Evolutionary conservation across 2,888 invertebrate genomes (phyloP), one percentile per base, ranked within the genome.

Genomic region (Cephalotes varians): DNA sequence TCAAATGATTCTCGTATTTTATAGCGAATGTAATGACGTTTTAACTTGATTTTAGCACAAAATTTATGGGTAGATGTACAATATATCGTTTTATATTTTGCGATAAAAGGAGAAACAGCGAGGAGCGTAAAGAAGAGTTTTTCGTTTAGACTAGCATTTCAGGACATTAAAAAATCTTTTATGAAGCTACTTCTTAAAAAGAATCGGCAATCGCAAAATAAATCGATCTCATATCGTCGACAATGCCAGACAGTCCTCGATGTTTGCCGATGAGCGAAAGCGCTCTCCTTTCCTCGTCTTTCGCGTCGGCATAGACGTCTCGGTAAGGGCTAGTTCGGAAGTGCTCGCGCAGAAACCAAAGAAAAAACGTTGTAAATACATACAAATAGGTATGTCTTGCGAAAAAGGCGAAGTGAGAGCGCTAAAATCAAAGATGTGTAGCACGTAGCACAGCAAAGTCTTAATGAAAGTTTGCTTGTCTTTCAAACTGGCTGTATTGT

Each of bases 361-460:
- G 18, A 51, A 34, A 18, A 79, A 58, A 79, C 54, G 54, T 82
- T 67, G 54, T 51, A 83, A 34, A 71, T 67, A 77, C 56, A 64
- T 18, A 82, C 28, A 76, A 65, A 67, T 69, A 79, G 21, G 25
- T 79, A 69, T 69, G 69, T 74, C 31, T 81, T 86, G 87, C 86
- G 85, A 86, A 81, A 81, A 83, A 86, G 87, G 87, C 88, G 72
- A 86, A 87, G 85, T 83, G 83, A 85, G 82, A 87, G 81, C 82
- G 81, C 64, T 80, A 80, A 85, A 85, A 85, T 83, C 71, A 85
- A 85, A 85, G 79, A 83, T 60, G 83, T 83, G 76, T 73, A 85
- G 88, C 86, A 87, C 83, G 86, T 81, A 87, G 88, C 87, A 85
- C 67, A 88, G 88, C 87, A 84, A 74, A 77, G 64, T 71, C 72